Evolutionary conservation across 1,140 invertebrate genomes (phyloP).

Genomic region (Rhagoletis pomonella): DNA sequence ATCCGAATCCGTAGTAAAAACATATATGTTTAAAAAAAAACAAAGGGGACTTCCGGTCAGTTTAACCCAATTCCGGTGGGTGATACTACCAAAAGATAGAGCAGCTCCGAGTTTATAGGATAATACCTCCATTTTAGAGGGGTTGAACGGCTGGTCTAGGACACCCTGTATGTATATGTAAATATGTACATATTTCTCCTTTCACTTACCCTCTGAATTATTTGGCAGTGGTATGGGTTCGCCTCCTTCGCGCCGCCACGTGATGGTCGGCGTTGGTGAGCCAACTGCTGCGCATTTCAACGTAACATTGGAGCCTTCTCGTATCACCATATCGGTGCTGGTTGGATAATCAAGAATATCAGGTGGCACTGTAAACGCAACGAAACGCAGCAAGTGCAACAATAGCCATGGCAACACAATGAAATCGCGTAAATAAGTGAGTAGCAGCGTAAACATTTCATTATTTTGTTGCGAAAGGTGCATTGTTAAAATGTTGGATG

Average conservation of each 20-base stretch:
- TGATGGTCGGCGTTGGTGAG: slow-evolving; percentile 86
- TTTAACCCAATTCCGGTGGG: too few species aligned
- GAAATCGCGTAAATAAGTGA: not conserved
- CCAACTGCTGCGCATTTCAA: slow-evolving; percentile 87
- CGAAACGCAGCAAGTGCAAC: not conserved
- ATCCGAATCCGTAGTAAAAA: too few species aligned
- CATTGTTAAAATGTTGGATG: not conserved
- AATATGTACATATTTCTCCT: not conserved
- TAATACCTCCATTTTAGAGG: too few species aligned
- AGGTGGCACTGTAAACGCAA: slow-evolving; percentile 83
- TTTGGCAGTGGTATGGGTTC: slow-evolving; percentile 80
- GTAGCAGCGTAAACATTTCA: not conserved
- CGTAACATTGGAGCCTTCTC: slow-evolving; percentile 89
- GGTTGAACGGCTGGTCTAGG: too few species aligned
- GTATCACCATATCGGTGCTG: slow-evolving; percentile 89
- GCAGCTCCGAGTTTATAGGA: too few species aligned
- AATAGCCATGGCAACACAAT: not conserved
- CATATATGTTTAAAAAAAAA: too few species aligned
- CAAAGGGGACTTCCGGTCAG: too few species aligned
- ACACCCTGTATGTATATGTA: too few species aligned
- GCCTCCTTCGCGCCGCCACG: slow-evolving; percentile 88
- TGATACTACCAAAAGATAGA: too few species aligned
- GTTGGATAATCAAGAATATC: slow-evolving; percentile 90
- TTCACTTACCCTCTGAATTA: slow-evolving; percentile 77
- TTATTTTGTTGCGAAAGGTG: not conserved